A percentile compares a stretch with the other conserved stretches of the same genome.
Evolutionary conservation across 2,113 vertebrate species (phyloP).

Genomic region (Microtus ochrogaster): DNA sequence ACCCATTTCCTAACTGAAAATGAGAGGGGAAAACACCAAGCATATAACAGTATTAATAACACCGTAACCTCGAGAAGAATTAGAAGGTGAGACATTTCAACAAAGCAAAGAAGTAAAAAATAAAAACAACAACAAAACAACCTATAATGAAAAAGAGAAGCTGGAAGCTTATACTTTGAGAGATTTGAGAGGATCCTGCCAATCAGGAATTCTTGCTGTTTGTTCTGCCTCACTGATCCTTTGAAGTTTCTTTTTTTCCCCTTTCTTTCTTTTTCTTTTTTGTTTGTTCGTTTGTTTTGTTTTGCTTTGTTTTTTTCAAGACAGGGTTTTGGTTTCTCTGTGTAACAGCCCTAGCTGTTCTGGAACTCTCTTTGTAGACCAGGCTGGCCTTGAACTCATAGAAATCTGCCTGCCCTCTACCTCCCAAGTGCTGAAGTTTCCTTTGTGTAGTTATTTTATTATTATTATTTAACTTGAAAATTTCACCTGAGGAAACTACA

Average conservation of each 20-base stretch:
- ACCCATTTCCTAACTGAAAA: neutral
- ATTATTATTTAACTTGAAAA: neutral
- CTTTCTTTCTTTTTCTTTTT: too few species aligned
- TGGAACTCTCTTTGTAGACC: too few species aligned
- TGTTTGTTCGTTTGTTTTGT: too few species aligned
- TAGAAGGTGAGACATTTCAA: neutral
- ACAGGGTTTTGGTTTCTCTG: too few species aligned
- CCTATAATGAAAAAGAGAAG: too few species aligned
- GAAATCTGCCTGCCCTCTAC: too few species aligned
- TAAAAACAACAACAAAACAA: neutral
- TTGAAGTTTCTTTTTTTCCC: neutral
- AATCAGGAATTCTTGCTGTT: neutral
- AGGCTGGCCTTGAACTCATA: too few species aligned
- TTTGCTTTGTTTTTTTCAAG: too few species aligned
- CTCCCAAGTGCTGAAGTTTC: too few species aligned
- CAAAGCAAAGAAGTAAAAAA: neutral
- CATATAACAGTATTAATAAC: neutral
- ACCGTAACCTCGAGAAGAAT: neutral
- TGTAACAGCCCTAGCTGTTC: too few species aligned
- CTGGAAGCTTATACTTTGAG: neutral
- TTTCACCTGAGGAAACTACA: neutral
- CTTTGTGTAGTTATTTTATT: neutral
- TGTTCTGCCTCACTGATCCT: too few species aligned
- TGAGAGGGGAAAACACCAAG: neutral
- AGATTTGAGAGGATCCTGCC: neutral